Conservation (phyloP, 2,888 invertebrate genomes). For the Hecatera dysodea region DNA sequence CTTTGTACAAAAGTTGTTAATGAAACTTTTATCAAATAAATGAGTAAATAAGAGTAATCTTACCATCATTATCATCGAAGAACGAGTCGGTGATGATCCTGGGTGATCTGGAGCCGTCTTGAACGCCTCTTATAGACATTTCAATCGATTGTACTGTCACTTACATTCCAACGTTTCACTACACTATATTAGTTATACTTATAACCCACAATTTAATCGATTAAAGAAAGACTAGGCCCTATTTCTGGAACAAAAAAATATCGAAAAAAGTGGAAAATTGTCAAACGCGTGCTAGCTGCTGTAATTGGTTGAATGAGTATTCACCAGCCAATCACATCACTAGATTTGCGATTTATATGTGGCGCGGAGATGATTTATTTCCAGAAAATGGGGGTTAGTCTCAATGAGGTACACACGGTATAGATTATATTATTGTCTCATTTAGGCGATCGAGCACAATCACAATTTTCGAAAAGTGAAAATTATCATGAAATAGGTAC, state of each 20-base stretch:
- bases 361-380: background rate
- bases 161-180: slow-evolving; percentile 41
- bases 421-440: too few relatives aligned
- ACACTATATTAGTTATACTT: slow-evolving; percentile 21
- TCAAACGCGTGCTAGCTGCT: background rate
- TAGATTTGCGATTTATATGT: background rate
- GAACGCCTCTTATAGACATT: slow-evolving; percentile 88
- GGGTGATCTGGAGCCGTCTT: slow-evolving; percentile 86
- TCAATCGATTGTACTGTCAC: slow-evolving; percentile 21
- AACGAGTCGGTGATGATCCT: slow-evolving; percentile 85
- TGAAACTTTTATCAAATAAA: background rate
- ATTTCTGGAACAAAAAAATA: background rate
- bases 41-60: slow-evolving; percentile 59
- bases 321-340: background rate
- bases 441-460: background rate
- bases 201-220: background rate
- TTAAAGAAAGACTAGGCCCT: background rate
- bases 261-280: background rate
- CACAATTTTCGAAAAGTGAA: background rate
- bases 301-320: background rate
- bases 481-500: slow-evolving; percentile 4
- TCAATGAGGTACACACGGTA: background rate
- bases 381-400: background rate
- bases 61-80: slow-evolving; percentile 85
- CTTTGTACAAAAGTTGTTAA: too few relatives aligned